Evolutionary conservation across 2,113 vertebrate species (phyloP).

Genomic region (Pyxicephalus adspersus): DNA sequence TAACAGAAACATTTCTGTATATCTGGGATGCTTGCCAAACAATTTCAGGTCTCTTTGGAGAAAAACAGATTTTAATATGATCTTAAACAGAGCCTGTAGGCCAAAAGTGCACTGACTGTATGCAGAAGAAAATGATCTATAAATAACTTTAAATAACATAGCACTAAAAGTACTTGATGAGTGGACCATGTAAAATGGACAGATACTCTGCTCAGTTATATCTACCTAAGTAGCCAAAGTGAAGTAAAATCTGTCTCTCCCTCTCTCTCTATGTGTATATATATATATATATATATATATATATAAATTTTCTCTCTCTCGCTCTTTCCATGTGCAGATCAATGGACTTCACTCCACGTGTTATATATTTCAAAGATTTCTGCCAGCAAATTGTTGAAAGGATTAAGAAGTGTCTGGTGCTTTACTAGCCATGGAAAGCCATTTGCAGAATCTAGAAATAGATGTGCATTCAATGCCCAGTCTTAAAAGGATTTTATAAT

Average conservation of each 20-base stretch:
- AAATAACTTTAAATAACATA: too few species aligned
- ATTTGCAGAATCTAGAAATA: conserved; percentile 6
- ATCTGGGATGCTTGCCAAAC: conserved; percentile 49
- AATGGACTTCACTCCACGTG: not conserved
- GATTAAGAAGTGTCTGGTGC: conserved; percentile 1
- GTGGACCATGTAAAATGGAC: not conserved
- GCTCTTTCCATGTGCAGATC: not conserved
- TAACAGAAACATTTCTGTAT: conserved; percentile 36
- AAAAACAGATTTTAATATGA: conserved; percentile 56
- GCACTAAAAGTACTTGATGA: conserved; percentile 7
- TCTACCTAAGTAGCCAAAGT: not conserved
- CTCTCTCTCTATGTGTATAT: not conserved
- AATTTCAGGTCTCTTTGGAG: conserved; percentile 20
- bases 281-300: too few species aligned
- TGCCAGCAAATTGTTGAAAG: conserved; percentile 2
- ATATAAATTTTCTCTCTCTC: too few species aligned
- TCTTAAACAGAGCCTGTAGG: conserved; percentile 43
- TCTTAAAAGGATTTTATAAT: conserved; percentile 11
- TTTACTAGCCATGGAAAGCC: conserved; percentile 14
- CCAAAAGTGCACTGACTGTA: conserved; percentile 37
- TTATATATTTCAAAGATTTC: not conserved
- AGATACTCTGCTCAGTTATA: not conserved
- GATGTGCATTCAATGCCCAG: not conserved
- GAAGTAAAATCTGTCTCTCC: conserved; percentile 6
- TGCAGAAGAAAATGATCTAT: conserved; percentile 26